phyloP scores from a whole-genome alignment of 2,113 vertebrate genomes.

The Tursiops truncatus region DNA sequence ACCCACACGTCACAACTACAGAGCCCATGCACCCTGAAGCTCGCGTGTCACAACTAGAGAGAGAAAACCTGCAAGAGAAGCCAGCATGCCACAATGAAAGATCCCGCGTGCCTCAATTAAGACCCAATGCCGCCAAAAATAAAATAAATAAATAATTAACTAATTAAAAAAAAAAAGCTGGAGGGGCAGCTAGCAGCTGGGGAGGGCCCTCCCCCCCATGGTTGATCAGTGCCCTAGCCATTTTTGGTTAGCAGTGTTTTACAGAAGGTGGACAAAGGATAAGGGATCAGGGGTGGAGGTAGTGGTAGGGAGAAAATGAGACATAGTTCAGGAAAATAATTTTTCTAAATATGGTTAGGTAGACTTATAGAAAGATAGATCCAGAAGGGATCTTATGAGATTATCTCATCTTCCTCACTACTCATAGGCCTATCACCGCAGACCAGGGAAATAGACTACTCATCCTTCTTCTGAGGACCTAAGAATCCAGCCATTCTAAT shows the following conservation, averaged over 20 bases:
- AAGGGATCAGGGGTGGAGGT: neutral
- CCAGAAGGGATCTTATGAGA: neutral
- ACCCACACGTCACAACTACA: no score
- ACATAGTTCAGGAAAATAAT: neutral
- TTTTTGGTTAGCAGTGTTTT: neutral
- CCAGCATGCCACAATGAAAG: no score
- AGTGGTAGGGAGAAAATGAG: neutral
- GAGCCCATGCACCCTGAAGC: no score
- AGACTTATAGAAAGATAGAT: neutral
- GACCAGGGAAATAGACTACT: neutral
- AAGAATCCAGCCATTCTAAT: constrained; percentile 23
- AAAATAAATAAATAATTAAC: no score
- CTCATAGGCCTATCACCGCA: neutral
- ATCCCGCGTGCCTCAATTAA: no score
- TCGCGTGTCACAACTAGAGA: no score
- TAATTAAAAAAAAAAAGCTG: neutral
- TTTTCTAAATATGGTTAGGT: neutral
- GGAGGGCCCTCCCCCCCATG: accelerated
- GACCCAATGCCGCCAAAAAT: no score
- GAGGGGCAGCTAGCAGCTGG: neutral
- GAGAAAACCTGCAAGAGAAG: no score
- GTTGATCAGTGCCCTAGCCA: neutral
- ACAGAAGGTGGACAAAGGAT: neutral
- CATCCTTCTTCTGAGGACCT: neutral
- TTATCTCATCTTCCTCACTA: neutral